Conservation (phyloP, 2,888 invertebrate species). For the Eupithecia subumbrata region DNA sequence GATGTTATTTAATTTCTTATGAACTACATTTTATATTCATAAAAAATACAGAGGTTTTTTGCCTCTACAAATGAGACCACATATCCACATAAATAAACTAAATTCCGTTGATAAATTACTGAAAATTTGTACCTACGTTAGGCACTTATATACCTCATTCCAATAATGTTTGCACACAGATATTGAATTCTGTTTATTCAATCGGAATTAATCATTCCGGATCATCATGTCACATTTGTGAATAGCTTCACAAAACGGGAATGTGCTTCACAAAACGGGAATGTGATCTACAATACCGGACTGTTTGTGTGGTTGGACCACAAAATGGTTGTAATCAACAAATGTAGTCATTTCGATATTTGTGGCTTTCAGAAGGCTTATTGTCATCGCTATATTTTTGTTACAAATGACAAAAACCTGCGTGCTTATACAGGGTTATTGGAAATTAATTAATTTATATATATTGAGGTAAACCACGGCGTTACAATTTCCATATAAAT, state of each 20-base stretch:
- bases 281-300: not conserved
- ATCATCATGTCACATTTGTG: not conserved
- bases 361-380: not conserved
- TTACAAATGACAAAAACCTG: too few relatives aligned
- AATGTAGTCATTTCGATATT: not conserved
- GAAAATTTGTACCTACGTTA: not conserved
- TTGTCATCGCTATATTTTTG: not conserved
- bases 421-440: too few relatives aligned
- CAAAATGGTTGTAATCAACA: slow-evolving; percentile 8
- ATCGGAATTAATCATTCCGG: not conserved
- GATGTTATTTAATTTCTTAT: too few relatives aligned
- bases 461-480: too few relatives aligned
- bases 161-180: not conserved
- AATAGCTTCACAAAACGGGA: not conserved
- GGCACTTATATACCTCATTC: not conserved
- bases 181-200: slow-evolving; percentile 14
- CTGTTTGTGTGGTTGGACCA: not conserved
- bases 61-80: not conserved
- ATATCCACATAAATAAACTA: not conserved
- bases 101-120: not conserved
- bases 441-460: too few relatives aligned
- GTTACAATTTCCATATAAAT: too few relatives aligned
- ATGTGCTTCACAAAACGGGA: not conserved
- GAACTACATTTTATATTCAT: too few relatives aligned
- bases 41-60: too few relatives aligned